These are phyloP conservation scores for Anodontia alba DNA, from an alignment of 2,888 invertebrate species.

Conservation along the genomic window DNA sequence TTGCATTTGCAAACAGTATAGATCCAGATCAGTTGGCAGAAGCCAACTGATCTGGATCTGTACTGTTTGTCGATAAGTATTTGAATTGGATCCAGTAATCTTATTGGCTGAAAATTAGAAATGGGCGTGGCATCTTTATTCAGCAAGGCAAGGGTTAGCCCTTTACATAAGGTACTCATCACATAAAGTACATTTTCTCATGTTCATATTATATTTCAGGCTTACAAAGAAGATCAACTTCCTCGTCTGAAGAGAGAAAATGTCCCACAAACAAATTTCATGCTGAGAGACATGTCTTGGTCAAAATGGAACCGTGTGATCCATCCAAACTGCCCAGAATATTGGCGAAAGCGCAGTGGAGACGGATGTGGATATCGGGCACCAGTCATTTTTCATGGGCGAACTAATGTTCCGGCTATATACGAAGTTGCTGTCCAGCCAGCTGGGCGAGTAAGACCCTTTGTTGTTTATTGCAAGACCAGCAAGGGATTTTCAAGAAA, in stretches of 20 bases:
- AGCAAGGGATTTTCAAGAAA: conserved; percentile 41
- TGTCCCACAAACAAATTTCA: conserved; percentile 61
- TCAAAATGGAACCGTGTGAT: conserved; percentile 63
- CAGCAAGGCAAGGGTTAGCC: too few relatives aligned
- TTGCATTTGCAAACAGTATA: too few relatives aligned
- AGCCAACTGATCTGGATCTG: too few relatives aligned
- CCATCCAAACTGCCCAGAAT: conserved; percentile 24
- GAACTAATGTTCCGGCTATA: conserved; percentile 59
- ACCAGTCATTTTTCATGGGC: conserved; percentile 55
- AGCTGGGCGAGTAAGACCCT: conserved; percentile 43
- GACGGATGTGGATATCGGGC: conserved; percentile 53
- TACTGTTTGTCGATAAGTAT: too few relatives aligned
- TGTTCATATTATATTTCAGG: conserved; percentile 10
- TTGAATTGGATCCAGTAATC: too few relatives aligned
- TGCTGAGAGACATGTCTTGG: conserved; percentile 61
- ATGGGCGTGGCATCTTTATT: too few relatives aligned
- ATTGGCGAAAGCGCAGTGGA: conserved; percentile 46
- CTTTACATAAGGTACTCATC: too few relatives aligned
- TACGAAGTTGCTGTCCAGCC: conserved; percentile 69
- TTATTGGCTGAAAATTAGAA: too few relatives aligned
- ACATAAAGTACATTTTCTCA: too few relatives aligned
- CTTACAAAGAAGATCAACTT: conserved; percentile 26
- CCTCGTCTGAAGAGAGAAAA: conserved; percentile 61
- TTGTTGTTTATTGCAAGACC: conserved; percentile 63
- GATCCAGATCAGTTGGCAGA: too few relatives aligned